Evolutionary conservation across 2,797 vertebrate species (phyloP), one percentile per base, ranked within the genome.

Genomic region (Nannoperca obscura): DNA sequence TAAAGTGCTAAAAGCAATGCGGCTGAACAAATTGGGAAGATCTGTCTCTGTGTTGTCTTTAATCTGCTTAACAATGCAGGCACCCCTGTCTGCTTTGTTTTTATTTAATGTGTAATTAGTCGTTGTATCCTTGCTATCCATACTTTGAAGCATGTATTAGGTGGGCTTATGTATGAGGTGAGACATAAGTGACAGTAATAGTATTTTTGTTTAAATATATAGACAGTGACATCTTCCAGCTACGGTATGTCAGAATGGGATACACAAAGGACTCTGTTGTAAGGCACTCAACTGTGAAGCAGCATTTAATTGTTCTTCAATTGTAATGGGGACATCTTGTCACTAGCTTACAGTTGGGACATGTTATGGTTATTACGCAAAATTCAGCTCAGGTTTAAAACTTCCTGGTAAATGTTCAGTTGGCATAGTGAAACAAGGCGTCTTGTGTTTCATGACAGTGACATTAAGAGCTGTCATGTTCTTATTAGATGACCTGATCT

Each of bases 361-460:
- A 36, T 19, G 15, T 24, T 30, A 54, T 0, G 0, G 22, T 59
- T 55, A 44, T 79, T 74, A 17, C 36, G 38, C 62, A 84, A 70
- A 68, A 32, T 55, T 61, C 54, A 13, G 20, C 47, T 73, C 17
- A 36, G 19, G 17, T 36, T 65, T 2, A 54, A 67, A 42, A 55
- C 10, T 62, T 76, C 71, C 68, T 52, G 2, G 7, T 78, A 13
- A 38, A 19, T 17, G 8, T 9, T 50, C 24, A 0, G 7, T 49
- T 42, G 27, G 5, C n/a, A 0, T 11, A 14, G 8, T 52, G 71
- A 81, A 57, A 84, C 65, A 55, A 24, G 1, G 3, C 0, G 0
- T 22, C n/a, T 83, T 40, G 0, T 14, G 50, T 83, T 85, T 74
- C 74, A 36, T 7, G 2, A 3, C 20, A 1, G 24, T 10, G 22